Base-by-base conservation (phyloP, 92 coral and sea anemone genomes). In the Actinernus sp. region DNA sequence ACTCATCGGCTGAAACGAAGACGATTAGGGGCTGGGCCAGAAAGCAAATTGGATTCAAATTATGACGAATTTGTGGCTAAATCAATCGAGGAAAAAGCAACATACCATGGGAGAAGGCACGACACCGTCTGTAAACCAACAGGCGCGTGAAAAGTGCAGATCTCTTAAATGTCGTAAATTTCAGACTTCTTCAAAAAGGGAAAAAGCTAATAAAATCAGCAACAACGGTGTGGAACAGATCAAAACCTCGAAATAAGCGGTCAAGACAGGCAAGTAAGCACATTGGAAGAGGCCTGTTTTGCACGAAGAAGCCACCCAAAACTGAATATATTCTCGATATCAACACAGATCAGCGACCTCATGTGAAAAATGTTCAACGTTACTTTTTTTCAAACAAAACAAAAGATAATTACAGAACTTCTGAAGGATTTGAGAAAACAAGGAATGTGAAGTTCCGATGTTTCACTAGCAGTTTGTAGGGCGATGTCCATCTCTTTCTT, bases 311-410 rank as follows among this genome's bases (percentile, higher is more conserved):
- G 39, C 86, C 86, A 43, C 85, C 85, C 2, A 78, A 68, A 49
- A 37, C 78, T 37, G 78, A 75, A 68, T 78, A 75, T 36, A 30
- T 25, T 4, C 16, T 39, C 14, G 58, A 60, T 17, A 55, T 32
- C 9, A 66, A 62, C 56, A 84, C 85, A 20, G 76, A 84, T 66
- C 71, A 83, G 61, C 74, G n/a, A n/a, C n/a, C n/a, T n/a, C n/a
- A n/a, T n/a, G n/a, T n/a, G n/a, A n/a, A n/a, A n/a, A n/a, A n/a
- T n/a, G n/a, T n/a, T n/a, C n/a, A n/a, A n/a, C n/a, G n/a, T n/a
- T n/a, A n/a, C n/a, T n/a, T n/a, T n/a, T n/a, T n/a, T n/a, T n/a
- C n/a, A n/a, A n/a, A n/a, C n/a, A n/a, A n/a, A n/a, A n/a, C n/a
- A n/a, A n/a, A n/a, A n/a, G n/a, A n/a, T n/a, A n/a, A n/a, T n/a